Evolutionary conservation across 2,113 vertebrate species (phyloP).

Genomic region (Dromiciops gliroides): DNA sequence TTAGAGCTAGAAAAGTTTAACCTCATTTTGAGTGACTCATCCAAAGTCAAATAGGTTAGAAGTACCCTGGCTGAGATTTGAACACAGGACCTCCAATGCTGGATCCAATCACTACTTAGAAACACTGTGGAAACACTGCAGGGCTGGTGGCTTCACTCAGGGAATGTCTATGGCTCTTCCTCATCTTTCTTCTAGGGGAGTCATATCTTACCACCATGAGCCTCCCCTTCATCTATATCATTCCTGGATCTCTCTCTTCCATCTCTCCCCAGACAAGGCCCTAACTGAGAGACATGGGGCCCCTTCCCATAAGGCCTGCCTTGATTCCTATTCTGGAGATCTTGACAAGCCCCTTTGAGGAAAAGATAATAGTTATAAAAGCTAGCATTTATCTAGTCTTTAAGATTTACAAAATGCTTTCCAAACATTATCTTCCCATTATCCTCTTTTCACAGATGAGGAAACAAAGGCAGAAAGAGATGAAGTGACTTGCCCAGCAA

Average conservation of each 20-base stretch:
- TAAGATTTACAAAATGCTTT: not conserved
- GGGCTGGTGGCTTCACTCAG: not conserved
- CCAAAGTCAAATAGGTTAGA: not conserved
- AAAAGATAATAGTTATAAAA: not conserved
- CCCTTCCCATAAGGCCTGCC: not conserved
- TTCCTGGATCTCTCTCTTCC: not conserved
- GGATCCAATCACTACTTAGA: not conserved
- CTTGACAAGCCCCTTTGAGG: not conserved
- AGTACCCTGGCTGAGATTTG: not conserved
- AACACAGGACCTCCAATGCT: not conserved
- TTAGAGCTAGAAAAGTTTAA: not conserved
- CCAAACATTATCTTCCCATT: not conserved
- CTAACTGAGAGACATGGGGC: not conserved
- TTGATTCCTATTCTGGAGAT: not conserved
- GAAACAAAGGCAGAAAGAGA: not conserved
- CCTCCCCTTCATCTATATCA: not conserved
- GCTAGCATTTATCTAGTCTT: not conserved
- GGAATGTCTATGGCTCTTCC: not conserved
- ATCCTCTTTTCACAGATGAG: not conserved
- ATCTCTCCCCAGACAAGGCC: not conserved
- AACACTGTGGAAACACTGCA: too few relatives aligned
- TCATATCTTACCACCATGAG: not conserved
- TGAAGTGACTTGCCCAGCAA: not conserved
- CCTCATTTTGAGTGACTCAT: not conserved
- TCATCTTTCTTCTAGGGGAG: not conserved